These are phyloP conservation scores for Tethea ocularis DNA, from an alignment of 2,888 invertebrate genomes.

Conservation along the genomic window DNA sequence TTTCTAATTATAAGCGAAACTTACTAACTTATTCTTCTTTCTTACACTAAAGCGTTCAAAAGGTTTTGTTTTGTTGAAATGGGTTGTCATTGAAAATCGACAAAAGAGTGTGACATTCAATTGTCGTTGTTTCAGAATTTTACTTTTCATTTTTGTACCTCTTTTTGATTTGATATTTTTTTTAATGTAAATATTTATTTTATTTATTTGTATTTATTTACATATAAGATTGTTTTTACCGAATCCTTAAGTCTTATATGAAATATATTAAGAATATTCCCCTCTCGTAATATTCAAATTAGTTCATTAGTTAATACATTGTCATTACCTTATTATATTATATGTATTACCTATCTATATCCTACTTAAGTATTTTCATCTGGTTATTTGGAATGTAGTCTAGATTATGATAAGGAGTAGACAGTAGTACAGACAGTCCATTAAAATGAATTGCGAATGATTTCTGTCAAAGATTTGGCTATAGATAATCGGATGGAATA, in stretches of 20 bases:
- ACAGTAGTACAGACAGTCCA: not conserved
- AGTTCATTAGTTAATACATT: not conserved
- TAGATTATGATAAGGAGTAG: not conserved
- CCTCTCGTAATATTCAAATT: not conserved
- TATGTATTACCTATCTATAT: not conserved
- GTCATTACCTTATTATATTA: not conserved
- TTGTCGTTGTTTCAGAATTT: not conserved
- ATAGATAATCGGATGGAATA: not conserved
- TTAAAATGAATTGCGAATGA: not conserved
- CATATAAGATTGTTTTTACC: not conserved
- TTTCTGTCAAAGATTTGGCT: not conserved
- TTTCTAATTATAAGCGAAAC: not conserved
- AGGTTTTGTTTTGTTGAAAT: not conserved
- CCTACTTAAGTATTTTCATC: not conserved
- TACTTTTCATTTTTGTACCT: no score
- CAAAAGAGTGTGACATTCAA: not conserved
- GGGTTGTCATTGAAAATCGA: not conserved
- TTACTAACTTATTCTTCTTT: not conserved
- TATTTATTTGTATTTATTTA: not conserved
- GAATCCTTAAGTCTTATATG: not conserved
- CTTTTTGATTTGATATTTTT: not conserved
- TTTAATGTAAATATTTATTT: not conserved
- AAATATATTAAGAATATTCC: not conserved
- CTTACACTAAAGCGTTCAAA: not conserved
- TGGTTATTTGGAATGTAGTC: not conserved